Evolutionary conservation across 2,113 vertebrate species (phyloP).

Genomic region (Arothron firmamentum): DNA sequence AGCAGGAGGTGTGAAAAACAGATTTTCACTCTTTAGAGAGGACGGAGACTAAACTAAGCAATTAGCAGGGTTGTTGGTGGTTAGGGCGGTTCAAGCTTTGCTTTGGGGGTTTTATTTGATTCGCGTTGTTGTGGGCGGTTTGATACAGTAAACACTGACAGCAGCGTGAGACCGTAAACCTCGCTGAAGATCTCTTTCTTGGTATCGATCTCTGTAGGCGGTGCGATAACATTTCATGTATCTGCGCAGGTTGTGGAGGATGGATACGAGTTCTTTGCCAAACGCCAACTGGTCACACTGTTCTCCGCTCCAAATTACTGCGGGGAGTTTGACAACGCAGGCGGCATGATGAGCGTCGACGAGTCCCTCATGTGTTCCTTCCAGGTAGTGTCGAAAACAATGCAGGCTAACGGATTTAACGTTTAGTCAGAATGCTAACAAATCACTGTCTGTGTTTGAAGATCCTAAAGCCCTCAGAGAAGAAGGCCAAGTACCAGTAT

Average conservation of each 20-base stretch:
- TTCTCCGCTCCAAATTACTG: conserved; percentile 83
- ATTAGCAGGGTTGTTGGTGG: background rate
- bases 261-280: conserved; percentile 75
- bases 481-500: conserved; percentile 75
- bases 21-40: background rate
- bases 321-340: conserved; percentile 94
- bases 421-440: background rate
- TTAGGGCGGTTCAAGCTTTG: conserved; percentile 11
- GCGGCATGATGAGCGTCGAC: conserved; percentile 96
- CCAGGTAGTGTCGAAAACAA: conserved; percentile 74
- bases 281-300: conserved; percentile 75
- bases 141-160: conserved; percentile 10
- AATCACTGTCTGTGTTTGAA: conserved; percentile 15
- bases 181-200: conserved; percentile 31
- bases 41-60: background rate
- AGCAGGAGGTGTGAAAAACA: background rate
- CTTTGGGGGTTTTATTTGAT: conserved; percentile 11
- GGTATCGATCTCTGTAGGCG: conserved; percentile 44
- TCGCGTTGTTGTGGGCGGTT: conserved; percentile 34
- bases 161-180: conserved; percentile 12
- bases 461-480: conserved; percentile 74
- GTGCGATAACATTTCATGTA: conserved; percentile 28
- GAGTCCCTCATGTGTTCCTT: conserved; percentile 97
- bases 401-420: background rate
- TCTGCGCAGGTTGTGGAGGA: conserved; percentile 71